A percentile compares a stretch with the other conserved stretches of the same genome.
These are phyloP conservation scores for Chymomyza fuscimana DNA, from an alignment of 2,888 invertebrate species.

Conservation along the genomic window DNA sequence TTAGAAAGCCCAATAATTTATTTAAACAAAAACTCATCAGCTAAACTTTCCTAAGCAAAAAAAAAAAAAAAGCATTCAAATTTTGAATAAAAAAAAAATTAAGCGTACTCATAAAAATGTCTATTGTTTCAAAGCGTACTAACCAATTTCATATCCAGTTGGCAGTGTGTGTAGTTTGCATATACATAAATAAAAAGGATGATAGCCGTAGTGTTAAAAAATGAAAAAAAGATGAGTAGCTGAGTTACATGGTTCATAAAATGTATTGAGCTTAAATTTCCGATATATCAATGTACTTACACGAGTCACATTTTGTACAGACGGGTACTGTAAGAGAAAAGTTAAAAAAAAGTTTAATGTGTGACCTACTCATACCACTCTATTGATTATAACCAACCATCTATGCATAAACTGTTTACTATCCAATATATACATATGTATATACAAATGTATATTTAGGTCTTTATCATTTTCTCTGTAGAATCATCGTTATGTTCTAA, in stretches of 20 bases:
- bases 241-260: neutral
- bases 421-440: too few relatives aligned
- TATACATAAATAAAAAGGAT: constrained; percentile 33
- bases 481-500: too few relatives aligned
- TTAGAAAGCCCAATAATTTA: too few relatives aligned
- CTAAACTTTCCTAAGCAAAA: too few relatives aligned
- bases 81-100: neutral
- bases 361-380: neutral
- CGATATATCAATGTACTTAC: constrained; percentile 55
- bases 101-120: neutral
- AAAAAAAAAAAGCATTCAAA: too few relatives aligned
- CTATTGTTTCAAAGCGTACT: constrained; percentile 40
- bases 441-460: too few relatives aligned
- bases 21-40: too few relatives aligned
- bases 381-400: neutral
- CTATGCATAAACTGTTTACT: neutral
- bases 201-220: constrained; percentile 40
- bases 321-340: constrained; percentile 70
- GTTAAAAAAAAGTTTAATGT: neutral
- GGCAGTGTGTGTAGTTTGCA: constrained; percentile 42
- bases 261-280: neutral
- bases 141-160: constrained; percentile 55
- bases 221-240: constrained; percentile 21
- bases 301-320: constrained; percentile 66
- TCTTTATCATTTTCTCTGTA: too few relatives aligned